Evolutionary conservation across 2,113 vertebrate genomes (phyloP).

Genomic region (Tamias sibiricus): DNA sequence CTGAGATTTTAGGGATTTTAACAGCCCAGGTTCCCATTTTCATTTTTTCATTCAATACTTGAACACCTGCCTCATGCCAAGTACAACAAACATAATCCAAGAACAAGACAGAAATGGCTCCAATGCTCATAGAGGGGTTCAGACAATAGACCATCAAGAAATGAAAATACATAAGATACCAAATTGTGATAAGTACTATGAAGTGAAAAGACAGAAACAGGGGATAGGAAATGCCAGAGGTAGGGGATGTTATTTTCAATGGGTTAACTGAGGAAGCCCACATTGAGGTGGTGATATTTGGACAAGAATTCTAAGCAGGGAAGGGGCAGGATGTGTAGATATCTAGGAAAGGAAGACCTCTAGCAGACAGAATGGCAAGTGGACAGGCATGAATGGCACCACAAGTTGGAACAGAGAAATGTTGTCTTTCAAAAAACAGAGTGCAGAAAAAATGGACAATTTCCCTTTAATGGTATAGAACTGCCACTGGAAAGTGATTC

Average conservation of each 20-base stretch:
- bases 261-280: neutral
- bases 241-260: neutral
- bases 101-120: neutral
- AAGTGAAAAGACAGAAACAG: neutral
- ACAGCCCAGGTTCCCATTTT: neutral
- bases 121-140: neutral
- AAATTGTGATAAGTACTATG: neutral
- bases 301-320: neutral
- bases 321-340: neutral
- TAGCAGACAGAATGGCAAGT: neutral
- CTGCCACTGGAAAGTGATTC: neutral
- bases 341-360: neutral
- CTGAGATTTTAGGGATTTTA: constrained; percentile 14
- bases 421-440: neutral
- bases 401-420: neutral
- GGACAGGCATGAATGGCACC: neutral
- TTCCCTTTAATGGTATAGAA: neutral
- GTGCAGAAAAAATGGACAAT: neutral
- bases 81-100: neutral
- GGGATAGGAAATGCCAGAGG: neutral
- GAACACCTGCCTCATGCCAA: neutral
- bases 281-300: neutral
- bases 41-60: constrained; percentile 47
- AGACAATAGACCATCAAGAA: neutral
- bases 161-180: neutral